Base-by-base conservation (phyloP, 2,113 vertebrate species). In the Sylvia atricapilla region DNA sequence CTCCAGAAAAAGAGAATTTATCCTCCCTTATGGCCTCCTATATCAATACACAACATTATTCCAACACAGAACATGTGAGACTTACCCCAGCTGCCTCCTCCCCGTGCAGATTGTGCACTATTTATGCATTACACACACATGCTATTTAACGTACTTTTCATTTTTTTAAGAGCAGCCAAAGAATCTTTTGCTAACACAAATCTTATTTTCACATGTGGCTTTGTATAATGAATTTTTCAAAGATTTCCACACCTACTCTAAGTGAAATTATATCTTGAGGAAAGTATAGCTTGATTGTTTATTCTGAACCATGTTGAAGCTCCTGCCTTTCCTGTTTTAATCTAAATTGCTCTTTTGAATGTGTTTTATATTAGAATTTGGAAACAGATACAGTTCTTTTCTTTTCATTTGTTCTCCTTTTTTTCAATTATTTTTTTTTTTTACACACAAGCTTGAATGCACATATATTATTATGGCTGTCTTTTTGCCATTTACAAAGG, bases 321-420 rank as follows among this genome's bases (percentile, higher is more conserved):
- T 97, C 92, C 92, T 95, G 97, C 88, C 83, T 89, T 44, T 90
- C 91, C 93, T 94, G 77, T 90, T 97, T 93, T 91, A 97, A 97
- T 96, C 97, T 96, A 96, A 98, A 98, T 97, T 97, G 96, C 80
- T 97, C 97, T 97, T 97, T 96, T 95, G 92, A 73, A 87, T 96
- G 87, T 94, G 84, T 97, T 96, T 97, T 96, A 96, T 96, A 93
- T 92, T 95, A 94, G 96, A 97, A 97, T 96, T 96, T 97, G 89
- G 94, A 96, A 98, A 97, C 89, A 96, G 97, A 97, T 74, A 87
- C 66, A 88, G 87, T 95, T 72, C 56, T 83, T 85, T 83, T 74
- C 67, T 95, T 94, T 90, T 92, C 90, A 68, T 91, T 93, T 82
- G 52, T 24, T 47, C 53, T 84, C 85, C 68, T 12, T 44, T 62